Evolutionary conservation across 2,888 invertebrate genomes (phyloP), one percentile per base, ranked within the genome.

Genomic region (Thereva unica): DNA sequence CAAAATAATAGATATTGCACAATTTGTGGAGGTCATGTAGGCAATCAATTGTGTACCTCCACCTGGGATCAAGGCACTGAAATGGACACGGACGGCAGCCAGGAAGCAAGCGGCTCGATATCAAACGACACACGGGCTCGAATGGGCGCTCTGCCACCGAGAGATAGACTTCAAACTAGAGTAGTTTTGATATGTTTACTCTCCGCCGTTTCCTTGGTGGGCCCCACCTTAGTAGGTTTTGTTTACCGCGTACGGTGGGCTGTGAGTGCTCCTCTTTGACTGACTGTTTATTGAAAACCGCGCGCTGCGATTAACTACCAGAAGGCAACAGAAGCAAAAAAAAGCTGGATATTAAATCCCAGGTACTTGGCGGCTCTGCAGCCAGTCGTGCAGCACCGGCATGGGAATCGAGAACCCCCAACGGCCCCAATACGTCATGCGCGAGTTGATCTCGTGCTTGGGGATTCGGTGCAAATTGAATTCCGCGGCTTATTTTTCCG

Each of bases 201-300:
- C 8, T 47, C 45, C 47, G 9, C 45, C 12, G 47, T 47, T 49
- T 49, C 47, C 59, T 59, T 59, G 10, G 37, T 35, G 59, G 47
- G 47, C 56, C 59, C 59, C 59, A 45, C 41, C 52, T 35, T 63
- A 44, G 5, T 35, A 37, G 35, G 42, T 63, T 63, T 63, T 63
- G 52, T 63, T 63, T 63, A 52, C 52, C 52, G 52, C 52, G 42
- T 35, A 52, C 41, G 50, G 52, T 52, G 52, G 50, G 23, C 23
- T 23, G 23, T 23, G 23, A 23, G 52, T 63, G 42, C 50, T 52
- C 42, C 42, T 63, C 52, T 44, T n/a, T 44, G 5, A 40, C 9
- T 52, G 42, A 63, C 52, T 63, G 42, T 52, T 63, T 52, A 42
- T 52, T 52, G 40, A 42, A 63, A 63, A 63, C 42, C 34, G 52